Conservation (phyloP, 2,888 invertebrate species). For the Chromoteleia sp. region DNA sequence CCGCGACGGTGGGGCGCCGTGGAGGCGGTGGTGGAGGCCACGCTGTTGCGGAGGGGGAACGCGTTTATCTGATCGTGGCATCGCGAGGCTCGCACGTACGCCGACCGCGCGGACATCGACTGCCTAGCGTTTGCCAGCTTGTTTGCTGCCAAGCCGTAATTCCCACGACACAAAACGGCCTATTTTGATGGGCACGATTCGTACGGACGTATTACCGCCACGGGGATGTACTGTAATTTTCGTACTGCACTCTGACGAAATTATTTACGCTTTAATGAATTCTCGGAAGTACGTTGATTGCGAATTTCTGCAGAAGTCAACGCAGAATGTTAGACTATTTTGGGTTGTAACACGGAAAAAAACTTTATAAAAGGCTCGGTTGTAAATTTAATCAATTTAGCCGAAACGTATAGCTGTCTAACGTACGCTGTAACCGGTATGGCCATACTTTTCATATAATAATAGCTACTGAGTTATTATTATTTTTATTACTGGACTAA, state of each 20-base stretch:
- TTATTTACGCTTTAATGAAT: constrained; percentile 27
- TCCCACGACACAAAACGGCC: constrained; percentile 65
- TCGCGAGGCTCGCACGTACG: constrained; percentile 80
- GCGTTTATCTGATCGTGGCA: constrained; percentile 79
- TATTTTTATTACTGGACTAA: too few relatives aligned
- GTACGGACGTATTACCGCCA: constrained; percentile 7
- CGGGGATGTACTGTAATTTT: constrained; percentile 31
- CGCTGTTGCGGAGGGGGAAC: constrained; percentile 67
- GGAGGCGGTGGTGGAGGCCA: constrained; percentile 60
- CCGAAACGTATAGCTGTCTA: too few relatives aligned
- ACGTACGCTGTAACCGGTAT: too few relatives aligned
- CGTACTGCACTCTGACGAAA: constrained; percentile 17
- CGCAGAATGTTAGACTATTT: too few relatives aligned
- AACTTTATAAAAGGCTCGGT: too few relatives aligned
- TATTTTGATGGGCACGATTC: constrained; percentile 46
- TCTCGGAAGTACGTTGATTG: constrained; percentile 10
- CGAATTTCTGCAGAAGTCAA: neutral
- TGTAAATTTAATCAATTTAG: too few relatives aligned
- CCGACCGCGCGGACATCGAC: constrained; percentile 72
- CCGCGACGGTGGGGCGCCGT: constrained; percentile 58
- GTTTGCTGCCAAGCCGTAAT: constrained; percentile 58
- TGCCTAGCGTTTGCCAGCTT: constrained; percentile 60
- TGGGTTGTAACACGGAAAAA: too few relatives aligned
- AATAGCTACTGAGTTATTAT: too few relatives aligned
- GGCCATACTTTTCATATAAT: too few relatives aligned